phyloP scores from a whole-genome alignment of 2,113 vertebrate genomes.

The Dissostichus mawsoni region DNA sequence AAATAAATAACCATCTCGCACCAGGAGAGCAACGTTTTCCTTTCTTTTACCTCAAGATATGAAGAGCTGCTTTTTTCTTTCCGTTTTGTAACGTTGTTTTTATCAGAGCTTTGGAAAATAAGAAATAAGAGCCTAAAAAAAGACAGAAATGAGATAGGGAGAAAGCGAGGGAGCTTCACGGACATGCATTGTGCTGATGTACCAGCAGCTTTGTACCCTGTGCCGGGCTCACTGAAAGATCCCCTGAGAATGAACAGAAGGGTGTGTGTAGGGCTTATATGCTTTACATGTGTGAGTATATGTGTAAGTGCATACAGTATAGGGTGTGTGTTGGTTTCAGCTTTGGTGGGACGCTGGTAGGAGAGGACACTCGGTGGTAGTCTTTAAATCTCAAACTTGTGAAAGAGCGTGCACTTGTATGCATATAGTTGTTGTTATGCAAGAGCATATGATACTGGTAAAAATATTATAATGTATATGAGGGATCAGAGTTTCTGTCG shows the following conservation, averaged over 20 bases:
- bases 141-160: constrained; percentile 23
- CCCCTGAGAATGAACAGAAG: constrained; percentile 82
- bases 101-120: constrained; percentile 75
- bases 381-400: constrained; percentile 27
- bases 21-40: constrained; percentile 72
- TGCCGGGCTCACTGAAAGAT: constrained; percentile 77
- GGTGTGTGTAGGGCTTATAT: constrained; percentile 53
- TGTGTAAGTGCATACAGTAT: constrained; percentile 66
- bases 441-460: constrained; percentile 36
- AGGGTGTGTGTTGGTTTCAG: constrained; percentile 47
- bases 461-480: constrained; percentile 2
- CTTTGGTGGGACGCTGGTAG: constrained; percentile 66
- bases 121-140: constrained; percentile 41
- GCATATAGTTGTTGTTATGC: constrained; percentile 66
- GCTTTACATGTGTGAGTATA: constrained; percentile 34
- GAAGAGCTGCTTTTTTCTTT: constrained; percentile 44
- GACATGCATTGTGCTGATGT: constrained; percentile 80
- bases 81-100: constrained; percentile 47
- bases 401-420: constrained; percentile 39
- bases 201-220: constrained; percentile 75
- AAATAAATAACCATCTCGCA: constrained; percentile 82
- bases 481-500: constrained; percentile 3
- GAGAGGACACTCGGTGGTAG: constrained; percentile 35
- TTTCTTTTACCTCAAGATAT: constrained; percentile 52
- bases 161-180: constrained; percentile 60